Conservation (phyloP, 2,113 vertebrate species). For the Megaleporinus macrocephalus region DNA sequence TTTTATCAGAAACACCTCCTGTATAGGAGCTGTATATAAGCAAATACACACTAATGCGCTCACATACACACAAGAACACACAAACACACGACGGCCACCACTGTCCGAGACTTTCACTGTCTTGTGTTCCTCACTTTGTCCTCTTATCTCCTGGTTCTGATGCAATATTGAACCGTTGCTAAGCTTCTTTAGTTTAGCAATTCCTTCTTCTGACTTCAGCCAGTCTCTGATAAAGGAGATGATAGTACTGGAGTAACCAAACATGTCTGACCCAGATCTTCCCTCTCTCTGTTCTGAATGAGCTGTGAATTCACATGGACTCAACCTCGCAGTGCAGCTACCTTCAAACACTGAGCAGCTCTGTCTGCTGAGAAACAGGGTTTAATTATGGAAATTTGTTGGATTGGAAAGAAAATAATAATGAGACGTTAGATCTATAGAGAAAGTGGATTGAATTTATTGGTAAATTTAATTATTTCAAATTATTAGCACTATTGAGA, state of each 20-base stretch:
- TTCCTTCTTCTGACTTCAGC: conserved; percentile 35
- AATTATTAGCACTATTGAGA: too few relatives aligned
- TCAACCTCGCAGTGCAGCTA: conserved; percentile 57
- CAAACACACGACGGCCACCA: conserved; percentile 12
- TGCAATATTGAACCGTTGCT: conserved; percentile 45
- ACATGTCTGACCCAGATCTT: conserved; percentile 38
- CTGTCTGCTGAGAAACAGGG: background rate
- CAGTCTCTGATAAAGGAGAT: conserved; percentile 42
- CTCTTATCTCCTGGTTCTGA: conserved; percentile 26
- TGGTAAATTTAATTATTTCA: too few relatives aligned
- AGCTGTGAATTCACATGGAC: conserved; percentile 98
- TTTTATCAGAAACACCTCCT: too few relatives aligned
- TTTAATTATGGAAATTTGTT: too few relatives aligned
- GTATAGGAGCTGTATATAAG: too few relatives aligned
- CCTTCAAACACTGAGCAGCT: too few relatives aligned
- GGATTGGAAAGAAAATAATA: too few relatives aligned
- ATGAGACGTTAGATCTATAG: too few relatives aligned
- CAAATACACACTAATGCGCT: background rate
- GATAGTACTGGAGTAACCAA: conserved; percentile 26
- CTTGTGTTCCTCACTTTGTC: conserved; percentile 38
- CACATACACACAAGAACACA: conserved; percentile 32
- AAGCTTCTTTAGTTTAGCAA: conserved; percentile 51
- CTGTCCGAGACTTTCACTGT: conserved; percentile 42
- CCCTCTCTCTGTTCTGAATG: conserved; percentile 58
- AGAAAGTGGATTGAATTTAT: background rate